These are phyloP conservation scores for Athene noctua DNA, from an alignment of 2,113 vertebrate species.

Conservation along the genomic window DNA sequence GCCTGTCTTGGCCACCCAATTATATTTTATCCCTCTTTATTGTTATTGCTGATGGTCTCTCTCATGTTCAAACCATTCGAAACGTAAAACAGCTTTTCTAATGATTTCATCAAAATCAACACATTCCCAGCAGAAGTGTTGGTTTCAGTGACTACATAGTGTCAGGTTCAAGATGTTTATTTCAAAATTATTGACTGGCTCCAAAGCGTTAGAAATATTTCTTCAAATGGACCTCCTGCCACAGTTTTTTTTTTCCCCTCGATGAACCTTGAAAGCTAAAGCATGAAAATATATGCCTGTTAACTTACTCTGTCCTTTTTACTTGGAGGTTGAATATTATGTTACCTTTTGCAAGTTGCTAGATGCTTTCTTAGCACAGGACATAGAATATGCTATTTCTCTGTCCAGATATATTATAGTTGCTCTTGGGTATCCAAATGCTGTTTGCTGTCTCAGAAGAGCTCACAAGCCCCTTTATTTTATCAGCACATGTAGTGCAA, in stretches of 20 bases:
- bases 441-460: background rate
- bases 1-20: background rate
- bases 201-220: background rate
- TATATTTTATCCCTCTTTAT: background rate
- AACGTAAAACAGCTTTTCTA: background rate
- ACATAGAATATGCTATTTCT: background rate
- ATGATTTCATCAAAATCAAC: background rate
- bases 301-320: background rate
- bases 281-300: background rate
- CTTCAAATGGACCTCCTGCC: background rate
- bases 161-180: background rate
- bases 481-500: background rate
- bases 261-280: background rate
- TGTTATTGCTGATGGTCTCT: background rate
- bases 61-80: background rate
- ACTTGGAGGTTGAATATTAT: background rate
- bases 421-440: background rate
- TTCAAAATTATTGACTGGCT: background rate
- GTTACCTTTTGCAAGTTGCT: background rate
- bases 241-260: background rate
- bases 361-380: background rate
- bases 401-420: background rate
- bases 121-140: background rate
- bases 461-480: background rate
- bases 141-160: background rate